phyloP scores from a whole-genome alignment of 2,888 invertebrate species.

The Chymomyza procnemis region DNA sequence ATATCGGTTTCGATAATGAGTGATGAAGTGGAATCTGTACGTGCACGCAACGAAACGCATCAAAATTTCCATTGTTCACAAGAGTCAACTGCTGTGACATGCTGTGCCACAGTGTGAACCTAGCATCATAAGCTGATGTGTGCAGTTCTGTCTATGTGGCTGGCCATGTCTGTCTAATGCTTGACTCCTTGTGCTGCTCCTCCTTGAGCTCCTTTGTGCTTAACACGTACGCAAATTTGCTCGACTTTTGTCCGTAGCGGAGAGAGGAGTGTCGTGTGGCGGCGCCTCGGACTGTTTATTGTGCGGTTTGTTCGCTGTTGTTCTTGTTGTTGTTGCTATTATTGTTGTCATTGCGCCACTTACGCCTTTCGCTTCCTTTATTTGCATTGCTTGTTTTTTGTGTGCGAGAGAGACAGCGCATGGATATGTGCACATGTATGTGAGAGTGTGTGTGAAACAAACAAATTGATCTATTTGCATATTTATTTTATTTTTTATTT shows the following conservation, averaged over 20 bases:
- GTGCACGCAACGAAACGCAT: no score
- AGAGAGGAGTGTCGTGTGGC: background rate
- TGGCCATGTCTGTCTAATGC: background rate
- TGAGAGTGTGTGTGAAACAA: background rate
- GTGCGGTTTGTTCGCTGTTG: background rate
- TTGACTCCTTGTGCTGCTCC: background rate
- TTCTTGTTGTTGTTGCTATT: background rate
- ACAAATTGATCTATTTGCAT: background rate
- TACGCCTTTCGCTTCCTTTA: background rate
- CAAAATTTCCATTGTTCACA: no score
- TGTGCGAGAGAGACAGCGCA: background rate
- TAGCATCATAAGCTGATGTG: background rate
- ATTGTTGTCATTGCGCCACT: background rate
- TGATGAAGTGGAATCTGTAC: no score
- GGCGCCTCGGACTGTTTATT: conserved; percentile 16
- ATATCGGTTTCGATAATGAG: no score
- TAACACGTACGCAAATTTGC: background rate
- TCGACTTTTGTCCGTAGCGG: background rate
- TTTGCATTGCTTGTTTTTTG: conserved; percentile 1
- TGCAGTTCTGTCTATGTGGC: background rate
- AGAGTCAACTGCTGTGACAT: no score
- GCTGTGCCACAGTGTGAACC: no score
- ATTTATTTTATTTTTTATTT: background rate
- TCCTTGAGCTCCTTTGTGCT: no score
- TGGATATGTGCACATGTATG: conserved; percentile 2